Percentiles rank a stretch among this genome's conserved stretches.
These are phyloP conservation scores for Rhinatrema bivittatum DNA, from an alignment of 2,797 vertebrate species.

Conservation along the genomic window DNA sequence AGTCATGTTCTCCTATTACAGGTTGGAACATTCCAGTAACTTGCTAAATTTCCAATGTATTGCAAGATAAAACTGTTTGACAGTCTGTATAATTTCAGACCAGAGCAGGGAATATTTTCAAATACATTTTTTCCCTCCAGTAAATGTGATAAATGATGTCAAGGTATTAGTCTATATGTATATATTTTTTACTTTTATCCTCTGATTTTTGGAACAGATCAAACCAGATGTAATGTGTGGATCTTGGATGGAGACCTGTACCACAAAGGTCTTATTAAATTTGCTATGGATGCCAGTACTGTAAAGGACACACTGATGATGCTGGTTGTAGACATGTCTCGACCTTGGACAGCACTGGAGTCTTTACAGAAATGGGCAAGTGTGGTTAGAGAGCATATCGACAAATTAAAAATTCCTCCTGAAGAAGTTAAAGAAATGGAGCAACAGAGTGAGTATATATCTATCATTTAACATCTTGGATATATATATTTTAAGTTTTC, in stretches of 20 bases:
- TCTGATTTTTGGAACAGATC: constrained; percentile 60
- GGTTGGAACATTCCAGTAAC: too few species aligned
- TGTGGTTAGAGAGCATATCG: constrained; percentile 88
- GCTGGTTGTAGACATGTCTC: constrained; percentile 89
- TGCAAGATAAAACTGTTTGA: too few species aligned
- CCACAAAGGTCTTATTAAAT: constrained; percentile 94
- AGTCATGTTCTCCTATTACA: too few species aligned
- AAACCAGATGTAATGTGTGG: constrained; percentile 93
- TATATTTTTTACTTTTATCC: too few species aligned
- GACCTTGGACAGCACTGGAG: constrained; percentile 93
- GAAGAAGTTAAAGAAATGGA: constrained; percentile 95
- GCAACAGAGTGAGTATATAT: constrained; percentile 77
- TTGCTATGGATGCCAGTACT: constrained; percentile 76
- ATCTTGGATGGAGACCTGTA: constrained; percentile 94
- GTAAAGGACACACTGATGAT: constrained; percentile 81
- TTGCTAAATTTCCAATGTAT: too few species aligned
- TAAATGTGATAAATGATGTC: too few species aligned
- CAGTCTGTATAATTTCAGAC: too few species aligned
- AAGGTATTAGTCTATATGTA: too few species aligned
- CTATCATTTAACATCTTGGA: too few species aligned
- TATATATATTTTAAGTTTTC: too few species aligned
- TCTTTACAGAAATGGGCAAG: constrained; percentile 96
- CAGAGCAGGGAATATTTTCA: too few species aligned
- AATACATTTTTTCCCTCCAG: too few species aligned
- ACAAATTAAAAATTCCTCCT: constrained; percentile 88